phyloP scores from a whole-genome alignment of 2,888 invertebrate genomes.

The Pachydiplax longipennis region DNA sequence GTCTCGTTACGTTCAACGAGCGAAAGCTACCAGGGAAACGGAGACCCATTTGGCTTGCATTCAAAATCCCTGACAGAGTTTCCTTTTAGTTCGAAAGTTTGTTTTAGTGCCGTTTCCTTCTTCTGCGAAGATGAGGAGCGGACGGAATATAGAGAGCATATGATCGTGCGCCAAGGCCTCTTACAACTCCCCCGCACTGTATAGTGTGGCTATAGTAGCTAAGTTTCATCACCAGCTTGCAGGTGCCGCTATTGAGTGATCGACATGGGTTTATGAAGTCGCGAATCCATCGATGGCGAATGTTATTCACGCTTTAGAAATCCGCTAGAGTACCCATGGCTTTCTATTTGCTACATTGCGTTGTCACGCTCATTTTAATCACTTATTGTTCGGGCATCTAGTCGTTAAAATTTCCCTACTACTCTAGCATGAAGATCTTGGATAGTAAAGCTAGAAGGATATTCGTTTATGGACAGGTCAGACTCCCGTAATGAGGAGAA shows the following conservation, averaged over 20 bases:
- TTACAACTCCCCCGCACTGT: not conserved
- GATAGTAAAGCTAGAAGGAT: no score
- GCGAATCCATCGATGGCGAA: not conserved
- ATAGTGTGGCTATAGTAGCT: no score
- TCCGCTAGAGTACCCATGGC: not conserved
- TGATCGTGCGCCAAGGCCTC: not conserved
- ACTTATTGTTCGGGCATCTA: no score
- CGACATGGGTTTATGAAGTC: not conserved
- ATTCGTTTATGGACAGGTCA: no score
- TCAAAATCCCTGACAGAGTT: conserved; percentile 21
- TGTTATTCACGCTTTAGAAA: not conserved
- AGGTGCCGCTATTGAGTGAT: not conserved
- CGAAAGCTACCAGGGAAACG: not conserved
- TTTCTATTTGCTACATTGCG: no score
- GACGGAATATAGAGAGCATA: not conserved
- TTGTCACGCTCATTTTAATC: no score
- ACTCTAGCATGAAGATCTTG: no score
- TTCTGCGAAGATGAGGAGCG: not conserved
- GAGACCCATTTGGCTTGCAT: not conserved
- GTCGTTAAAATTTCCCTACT: no score
- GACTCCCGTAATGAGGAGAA: no score
- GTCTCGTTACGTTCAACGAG: not conserved
- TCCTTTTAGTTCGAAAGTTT: not conserved
- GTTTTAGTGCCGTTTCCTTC: not conserved
- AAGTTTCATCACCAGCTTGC: not conserved